phyloP scores from a whole-genome alignment of 2,797 vertebrate species.

The Psittacula echo region DNA sequence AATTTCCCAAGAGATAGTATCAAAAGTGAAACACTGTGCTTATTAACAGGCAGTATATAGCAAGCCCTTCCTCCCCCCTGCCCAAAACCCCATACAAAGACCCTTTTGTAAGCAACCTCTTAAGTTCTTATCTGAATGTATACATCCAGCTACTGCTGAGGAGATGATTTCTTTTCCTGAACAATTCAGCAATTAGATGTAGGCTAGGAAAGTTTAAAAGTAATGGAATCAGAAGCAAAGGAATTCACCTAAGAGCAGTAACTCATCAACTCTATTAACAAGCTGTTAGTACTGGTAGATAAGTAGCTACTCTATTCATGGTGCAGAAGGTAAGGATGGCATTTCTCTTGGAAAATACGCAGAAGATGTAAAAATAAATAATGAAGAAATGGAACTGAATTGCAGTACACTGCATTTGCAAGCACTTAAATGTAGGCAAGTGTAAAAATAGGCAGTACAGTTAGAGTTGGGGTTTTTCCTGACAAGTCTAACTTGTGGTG shows the following conservation, averaged over 20 bases:
- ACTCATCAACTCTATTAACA: background rate
- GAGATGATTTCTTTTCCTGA: background rate
- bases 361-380: background rate
- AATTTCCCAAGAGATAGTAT: conserved; percentile 53
- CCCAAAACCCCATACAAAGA: background rate
- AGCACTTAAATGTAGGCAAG: background rate
- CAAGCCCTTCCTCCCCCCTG: background rate
- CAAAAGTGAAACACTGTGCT: conserved; percentile 38
- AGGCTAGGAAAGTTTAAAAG: background rate
- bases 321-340: background rate
- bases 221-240: background rate
- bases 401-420: background rate
- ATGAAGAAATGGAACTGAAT: background rate
- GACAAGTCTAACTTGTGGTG: rapidly evolving
- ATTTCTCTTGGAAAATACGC: background rate
- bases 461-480: background rate
- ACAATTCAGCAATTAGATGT: conserved; percentile 4
- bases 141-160: background rate
- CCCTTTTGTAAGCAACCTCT: conserved; percentile 14
- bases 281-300: background rate
- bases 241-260: background rate
- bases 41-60: conserved; percentile 35
- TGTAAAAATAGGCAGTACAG: background rate
- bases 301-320: background rate
- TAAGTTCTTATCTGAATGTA: background rate